A percentile compares a stretch with the other conserved stretches of the same genome.
phyloP scores from a whole-genome alignment of 2,797 vertebrate species.

The Agapornis canus region DNA sequence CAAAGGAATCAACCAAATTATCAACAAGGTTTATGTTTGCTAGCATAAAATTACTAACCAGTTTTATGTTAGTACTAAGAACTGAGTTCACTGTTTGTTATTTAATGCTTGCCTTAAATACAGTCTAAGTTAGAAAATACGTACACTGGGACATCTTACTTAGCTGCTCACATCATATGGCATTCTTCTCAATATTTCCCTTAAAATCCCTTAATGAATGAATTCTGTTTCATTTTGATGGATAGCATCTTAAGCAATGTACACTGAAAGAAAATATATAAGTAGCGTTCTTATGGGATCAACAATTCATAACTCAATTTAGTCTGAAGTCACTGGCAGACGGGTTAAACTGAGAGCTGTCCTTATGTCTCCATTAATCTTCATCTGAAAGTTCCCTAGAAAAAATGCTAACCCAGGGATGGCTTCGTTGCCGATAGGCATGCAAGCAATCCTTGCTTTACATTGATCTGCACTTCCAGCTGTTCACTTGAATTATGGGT shows the following conservation, averaged over 20 bases:
- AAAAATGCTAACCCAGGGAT: fast-evolving
- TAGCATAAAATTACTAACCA: neutral
- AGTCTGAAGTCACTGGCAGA: neutral
- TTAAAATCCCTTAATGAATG: neutral
- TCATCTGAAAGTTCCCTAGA: neutral
- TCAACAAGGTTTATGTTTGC: neutral
- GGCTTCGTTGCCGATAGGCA: fast-evolving
- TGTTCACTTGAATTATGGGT: neutral
- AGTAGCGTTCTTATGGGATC: neutral
- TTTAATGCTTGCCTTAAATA: neutral
- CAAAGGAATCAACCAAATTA: neutral
- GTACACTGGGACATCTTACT: neutral
- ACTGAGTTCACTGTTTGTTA: neutral
- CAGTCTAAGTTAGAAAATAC: neutral
- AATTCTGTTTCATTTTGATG: neutral
- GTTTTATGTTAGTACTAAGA: neutral
- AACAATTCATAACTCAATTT: neutral
- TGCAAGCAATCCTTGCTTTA: neutral
- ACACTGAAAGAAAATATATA: neutral
- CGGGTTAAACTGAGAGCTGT: neutral
- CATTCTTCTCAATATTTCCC: neutral
- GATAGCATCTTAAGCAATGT: neutral
- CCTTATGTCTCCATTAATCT: neutral
- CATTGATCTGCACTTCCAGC: neutral
- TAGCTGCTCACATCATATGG: neutral